These are phyloP conservation scores for Mongoloraphidia duomilia DNA, from an alignment of 2,888 invertebrate species.

Conservation along the genomic window DNA sequence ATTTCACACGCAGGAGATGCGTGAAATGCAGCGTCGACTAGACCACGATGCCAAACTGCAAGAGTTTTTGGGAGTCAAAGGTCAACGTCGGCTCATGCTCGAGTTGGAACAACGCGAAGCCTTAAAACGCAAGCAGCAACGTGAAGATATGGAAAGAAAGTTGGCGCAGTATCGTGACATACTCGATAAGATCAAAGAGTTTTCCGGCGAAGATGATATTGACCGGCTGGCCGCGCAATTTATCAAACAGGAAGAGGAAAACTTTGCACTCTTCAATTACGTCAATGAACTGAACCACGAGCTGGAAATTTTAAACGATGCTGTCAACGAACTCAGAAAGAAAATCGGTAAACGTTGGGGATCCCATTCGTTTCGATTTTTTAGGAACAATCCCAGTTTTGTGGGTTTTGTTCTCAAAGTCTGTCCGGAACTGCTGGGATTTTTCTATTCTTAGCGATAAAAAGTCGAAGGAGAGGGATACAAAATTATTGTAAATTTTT, in stretches of 20 bases:
- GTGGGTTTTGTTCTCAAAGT: no score
- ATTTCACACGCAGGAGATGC: constrained; percentile 63
- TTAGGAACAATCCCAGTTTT: no score
- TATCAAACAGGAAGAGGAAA: constrained; percentile 75
- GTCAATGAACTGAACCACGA: constrained; percentile 81
- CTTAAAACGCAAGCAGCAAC: constrained; percentile 50
- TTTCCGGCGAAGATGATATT: constrained; percentile 47
- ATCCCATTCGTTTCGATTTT: no score
- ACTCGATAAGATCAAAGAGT: constrained; percentile 55
- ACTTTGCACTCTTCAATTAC: constrained; percentile 82
- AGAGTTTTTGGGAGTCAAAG: constrained; percentile 73
- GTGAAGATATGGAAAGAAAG: constrained; percentile 53
- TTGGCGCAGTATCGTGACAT: constrained; percentile 62
- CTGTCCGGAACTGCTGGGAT: no score
- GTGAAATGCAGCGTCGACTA: constrained; percentile 70
- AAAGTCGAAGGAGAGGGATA: no score
- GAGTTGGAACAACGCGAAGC: constrained; percentile 61
- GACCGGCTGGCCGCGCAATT: constrained; percentile 58
- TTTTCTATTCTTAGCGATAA: no score
- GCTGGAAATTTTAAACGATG: constrained; percentile 56
- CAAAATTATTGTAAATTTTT: no score
- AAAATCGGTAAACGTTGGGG: constrained; percentile 39
- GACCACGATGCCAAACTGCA: constrained; percentile 76
- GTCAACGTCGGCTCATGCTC: constrained; percentile 56
- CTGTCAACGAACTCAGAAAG: constrained; percentile 43